Base-by-base conservation (phyloP, 2,113 vertebrate species). In the Chamaetylas fuelleborni region DNA sequence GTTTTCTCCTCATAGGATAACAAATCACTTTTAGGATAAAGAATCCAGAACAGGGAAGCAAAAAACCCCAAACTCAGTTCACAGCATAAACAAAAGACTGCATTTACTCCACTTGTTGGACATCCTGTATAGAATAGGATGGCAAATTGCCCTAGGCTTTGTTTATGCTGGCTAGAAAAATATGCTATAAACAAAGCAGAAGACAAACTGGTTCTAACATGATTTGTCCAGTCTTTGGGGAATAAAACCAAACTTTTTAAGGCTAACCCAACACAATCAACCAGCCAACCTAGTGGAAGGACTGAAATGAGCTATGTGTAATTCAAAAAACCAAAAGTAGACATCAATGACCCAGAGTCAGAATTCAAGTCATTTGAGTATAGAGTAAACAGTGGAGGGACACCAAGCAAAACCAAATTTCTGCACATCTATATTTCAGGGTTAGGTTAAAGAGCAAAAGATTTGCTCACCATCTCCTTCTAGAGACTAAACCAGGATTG, bases 101-200 rank as follows among this genome's bases (percentile, higher is more conserved):
- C 56, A 79, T 40, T 96, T 60, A 94, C 12, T 82, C 23, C 60
- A 76, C 66, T 94, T 89, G 40, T 65, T 91, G 91, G 62, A 72
- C 66, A 94, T 69, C 90, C 81, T 86, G 67, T 81, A 88, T 77
- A 81, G 76, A 88, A 91, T 3, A 53, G 58, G 54, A 87, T 82
- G 92, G 93, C 90, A 91, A 82, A 65, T 54, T 91, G 74, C 90
- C 90, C 3, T 2, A 66, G 54, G 38, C 58, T 85, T 66, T 95
- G 66, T 88, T 94, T 82, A 94, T 56, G 58, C 50, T 85, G 84
- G 73, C 78, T 80, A 80, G 54, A 36, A 90, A 87, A 93, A 76
- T 54, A 50, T 14, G 45, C 42, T 88, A 40, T 47, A 66, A 92
- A 90, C 50, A 90, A 89, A 94, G 58, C 19, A 79, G 81, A 91